Evolutionary conservation across 2,888 invertebrate species (phyloP), one percentile per base, ranked within the genome.

Genomic region (Oscheius sp.): DNA sequence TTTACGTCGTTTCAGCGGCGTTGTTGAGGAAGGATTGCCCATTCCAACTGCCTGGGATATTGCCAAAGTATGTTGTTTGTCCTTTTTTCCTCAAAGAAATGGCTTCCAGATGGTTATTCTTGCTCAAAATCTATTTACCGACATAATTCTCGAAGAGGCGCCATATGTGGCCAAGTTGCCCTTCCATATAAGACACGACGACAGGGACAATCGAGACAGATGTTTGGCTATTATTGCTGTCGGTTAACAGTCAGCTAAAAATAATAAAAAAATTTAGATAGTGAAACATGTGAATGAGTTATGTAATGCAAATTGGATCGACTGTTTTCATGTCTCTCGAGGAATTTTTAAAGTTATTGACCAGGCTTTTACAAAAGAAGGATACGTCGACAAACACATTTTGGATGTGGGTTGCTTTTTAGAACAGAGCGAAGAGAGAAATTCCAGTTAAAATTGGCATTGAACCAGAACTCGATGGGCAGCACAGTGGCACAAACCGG

Each of bases 1-100:
- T 46, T 21, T 35, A 1, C n/a, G 25, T 25, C 53, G 49, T 12
- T 71, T 63, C 52, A 35, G 27, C 45, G 25, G 45, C 9, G 46
- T 29, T n/a, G 16, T 63, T 0, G 66, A 27, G 25, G 66, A 64
- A 23, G 45, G 41, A 13, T 12, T 25, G 18, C 25, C 55, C 13
- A 18, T 23, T 23, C 73, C 73, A 25, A 49, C 73, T 29, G 18
- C 66, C 13, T 35, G 59, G 58, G 73, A 73, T 43, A 69, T 73
- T 29, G 56, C 52, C 21, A 68, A 73, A 43, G 73, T 69, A 25
- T 0, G 1, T 63, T 61, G 35, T 9, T 35, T 35, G 5, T 29
- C 18, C 18, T 21, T 6, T 21, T 5, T 16, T 6, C 12, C 45
- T 45, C 6, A 12, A 21, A 41, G 5, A 18, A 1, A 61, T 12